Conservation (phyloP, 2,113 vertebrate genomes). For the human (Homo sapiens) region DNA sequence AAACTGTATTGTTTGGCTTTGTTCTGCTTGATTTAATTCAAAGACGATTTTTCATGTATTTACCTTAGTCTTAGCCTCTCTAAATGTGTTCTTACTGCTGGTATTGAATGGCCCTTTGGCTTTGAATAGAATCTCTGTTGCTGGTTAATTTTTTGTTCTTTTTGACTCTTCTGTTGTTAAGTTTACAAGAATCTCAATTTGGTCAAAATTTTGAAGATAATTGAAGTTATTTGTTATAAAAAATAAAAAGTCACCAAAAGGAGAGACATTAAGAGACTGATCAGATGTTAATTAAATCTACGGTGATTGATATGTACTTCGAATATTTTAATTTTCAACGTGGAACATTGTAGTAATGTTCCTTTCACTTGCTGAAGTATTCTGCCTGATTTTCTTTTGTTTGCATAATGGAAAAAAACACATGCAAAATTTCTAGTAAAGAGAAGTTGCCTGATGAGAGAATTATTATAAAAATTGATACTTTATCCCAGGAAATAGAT, state of each 20-base stretch:
- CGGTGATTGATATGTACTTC: conserved; percentile 30
- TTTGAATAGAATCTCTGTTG: conserved; percentile 32
- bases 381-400: neutral
- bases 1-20: neutral
- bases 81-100: neutral
- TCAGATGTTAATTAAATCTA: conserved; percentile 10
- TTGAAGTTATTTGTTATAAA: neutral
- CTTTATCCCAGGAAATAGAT: neutral
- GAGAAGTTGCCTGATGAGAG: neutral
- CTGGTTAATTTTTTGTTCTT: neutral
- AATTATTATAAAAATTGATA: neutral
- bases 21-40: neutral
- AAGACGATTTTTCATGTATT: neutral
- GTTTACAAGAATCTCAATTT: conserved; percentile 18
- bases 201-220: neutral
- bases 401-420: neutral
- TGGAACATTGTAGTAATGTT: conserved; percentile 7
- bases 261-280: conserved; percentile 2
- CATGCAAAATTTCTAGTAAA: neutral
- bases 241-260: neutral
- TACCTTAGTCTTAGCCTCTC: neutral
- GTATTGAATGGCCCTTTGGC: neutral
- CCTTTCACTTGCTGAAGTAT: conserved; percentile 12
- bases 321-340: conserved; percentile 48
- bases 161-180: neutral